These are phyloP conservation scores for Kuschelorhynchus macadamiae DNA, from an alignment of 2,888 invertebrate genomes.

Conservation along the genomic window DNA sequence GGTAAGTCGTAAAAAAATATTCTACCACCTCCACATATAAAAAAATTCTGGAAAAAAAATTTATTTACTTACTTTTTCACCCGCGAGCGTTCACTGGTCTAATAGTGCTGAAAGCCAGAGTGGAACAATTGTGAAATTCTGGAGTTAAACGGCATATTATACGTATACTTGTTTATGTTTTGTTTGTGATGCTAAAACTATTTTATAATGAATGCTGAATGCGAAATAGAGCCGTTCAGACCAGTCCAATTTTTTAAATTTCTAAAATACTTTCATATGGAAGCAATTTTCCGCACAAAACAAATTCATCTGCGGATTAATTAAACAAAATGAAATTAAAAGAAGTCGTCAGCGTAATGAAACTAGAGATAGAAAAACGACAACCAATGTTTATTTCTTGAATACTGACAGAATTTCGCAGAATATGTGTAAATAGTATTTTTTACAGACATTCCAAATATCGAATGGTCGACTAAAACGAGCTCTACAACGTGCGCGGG, in stretches of 20 bases:
- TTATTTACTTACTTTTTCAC: too few species aligned
- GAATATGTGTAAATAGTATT: background rate
- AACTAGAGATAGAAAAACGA: background rate
- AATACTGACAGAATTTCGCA: background rate
- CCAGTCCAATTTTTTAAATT: background rate
- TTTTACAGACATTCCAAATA: background rate
- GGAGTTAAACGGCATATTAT: too few species aligned
- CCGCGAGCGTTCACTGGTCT: too few species aligned
- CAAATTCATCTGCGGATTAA: background rate
- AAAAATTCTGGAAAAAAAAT: too few species aligned
- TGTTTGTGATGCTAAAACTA: too few species aligned
- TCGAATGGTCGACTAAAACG: background rate
- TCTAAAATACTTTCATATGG: background rate
- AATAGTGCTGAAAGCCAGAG: too few species aligned
- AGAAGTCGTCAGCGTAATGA: background rate
- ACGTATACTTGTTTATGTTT: too few species aligned
- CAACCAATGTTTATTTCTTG: background rate
- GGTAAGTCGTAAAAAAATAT: too few species aligned
- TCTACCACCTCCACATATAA: too few species aligned
- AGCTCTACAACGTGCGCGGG: background rate
- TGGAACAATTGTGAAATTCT: too few species aligned
- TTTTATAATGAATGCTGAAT: background rate
- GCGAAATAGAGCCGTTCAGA: background rate
- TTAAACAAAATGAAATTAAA: background rate
- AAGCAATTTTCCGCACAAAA: background rate